phyloP scores from a whole-genome alignment of 2,113 vertebrate genomes.

The Murina feae region DNA sequence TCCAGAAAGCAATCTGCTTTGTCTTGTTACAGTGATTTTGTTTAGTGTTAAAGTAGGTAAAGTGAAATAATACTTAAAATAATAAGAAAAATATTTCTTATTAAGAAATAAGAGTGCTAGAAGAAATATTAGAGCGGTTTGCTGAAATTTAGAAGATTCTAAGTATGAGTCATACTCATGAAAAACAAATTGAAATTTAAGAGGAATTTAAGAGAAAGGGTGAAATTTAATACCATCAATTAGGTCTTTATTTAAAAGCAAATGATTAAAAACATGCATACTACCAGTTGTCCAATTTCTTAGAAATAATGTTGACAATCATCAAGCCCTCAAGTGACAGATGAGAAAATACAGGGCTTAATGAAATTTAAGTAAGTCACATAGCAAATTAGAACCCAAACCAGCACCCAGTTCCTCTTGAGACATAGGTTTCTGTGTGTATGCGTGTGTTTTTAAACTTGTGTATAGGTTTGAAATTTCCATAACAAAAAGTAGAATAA shows the following conservation, averaged over 20 bases:
- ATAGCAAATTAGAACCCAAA: neutral
- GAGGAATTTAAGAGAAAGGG: neutral
- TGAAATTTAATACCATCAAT: neutral
- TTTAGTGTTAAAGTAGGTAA: neutral
- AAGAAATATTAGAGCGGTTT: constrained; percentile 11
- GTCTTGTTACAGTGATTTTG: constrained; percentile 20
- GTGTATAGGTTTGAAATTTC: neutral
- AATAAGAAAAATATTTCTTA: neutral
- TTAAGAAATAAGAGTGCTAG: neutral
- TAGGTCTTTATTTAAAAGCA: constrained; percentile 28
- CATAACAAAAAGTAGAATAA: neutral
- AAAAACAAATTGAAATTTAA: neutral
- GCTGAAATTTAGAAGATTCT: neutral
- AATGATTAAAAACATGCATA: neutral
- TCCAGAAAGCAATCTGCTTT: constrained; percentile 35
- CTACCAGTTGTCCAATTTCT: neutral
- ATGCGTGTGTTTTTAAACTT: neutral
- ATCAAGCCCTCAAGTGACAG: neutral
- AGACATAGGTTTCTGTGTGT: neutral
- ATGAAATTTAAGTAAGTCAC: constrained; percentile 4
- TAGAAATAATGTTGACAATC: neutral
- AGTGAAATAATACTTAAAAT: neutral
- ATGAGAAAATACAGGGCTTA: neutral
- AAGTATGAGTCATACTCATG: neutral
- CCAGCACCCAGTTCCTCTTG: neutral